Evolutionary conservation across 2,113 vertebrate genomes (phyloP), one percentile per base, ranked within the genome.

Genomic region (Ceratotherium simum): DNA sequence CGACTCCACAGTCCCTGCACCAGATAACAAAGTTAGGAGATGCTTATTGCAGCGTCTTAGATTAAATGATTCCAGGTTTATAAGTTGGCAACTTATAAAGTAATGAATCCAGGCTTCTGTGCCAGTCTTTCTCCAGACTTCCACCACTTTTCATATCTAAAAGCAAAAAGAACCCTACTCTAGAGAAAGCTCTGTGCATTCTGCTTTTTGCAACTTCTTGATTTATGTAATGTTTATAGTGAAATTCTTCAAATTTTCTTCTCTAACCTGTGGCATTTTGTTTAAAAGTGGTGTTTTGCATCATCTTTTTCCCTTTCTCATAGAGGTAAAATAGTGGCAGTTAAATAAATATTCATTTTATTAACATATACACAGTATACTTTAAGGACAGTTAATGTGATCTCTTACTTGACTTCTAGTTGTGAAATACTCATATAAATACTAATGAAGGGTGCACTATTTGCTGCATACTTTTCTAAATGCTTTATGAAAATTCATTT

Each of bases 381-480:
- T 93, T 91, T 31, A 62, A 91, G 8, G 27, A 29, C 1, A 87
- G 25, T 64, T 91, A 69, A 65, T 90, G 4, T 69, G 48, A 46
- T 58, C 69, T 85, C 54, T 91, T 70, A 64, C 51, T 76, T 82
- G 25, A 75, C 33, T 87, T 94, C 46, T 88, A 79, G 75, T 70
- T 96, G 20, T 87, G 51, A 90, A 92, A 76, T 83, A 9, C 12
- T 92, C 7, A 27, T 73, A 31, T 20, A 72, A 67, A 18, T 94
- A 78, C 17, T 90, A 88, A 51, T 72, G 29, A 54, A 72, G 12
- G 3, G 5, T 69, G 14, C 72, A 36, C 46, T 90, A 56, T 80
- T 96, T 94, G 33, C 27, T 91, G 69, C 48, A 86, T 60, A 62
- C 31, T 81, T 80, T 83, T 23, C 70, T 92, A 91, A 87, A 42